phyloP scores from a whole-genome alignment of 2,113 vertebrate species.

The Parus major region DNA sequence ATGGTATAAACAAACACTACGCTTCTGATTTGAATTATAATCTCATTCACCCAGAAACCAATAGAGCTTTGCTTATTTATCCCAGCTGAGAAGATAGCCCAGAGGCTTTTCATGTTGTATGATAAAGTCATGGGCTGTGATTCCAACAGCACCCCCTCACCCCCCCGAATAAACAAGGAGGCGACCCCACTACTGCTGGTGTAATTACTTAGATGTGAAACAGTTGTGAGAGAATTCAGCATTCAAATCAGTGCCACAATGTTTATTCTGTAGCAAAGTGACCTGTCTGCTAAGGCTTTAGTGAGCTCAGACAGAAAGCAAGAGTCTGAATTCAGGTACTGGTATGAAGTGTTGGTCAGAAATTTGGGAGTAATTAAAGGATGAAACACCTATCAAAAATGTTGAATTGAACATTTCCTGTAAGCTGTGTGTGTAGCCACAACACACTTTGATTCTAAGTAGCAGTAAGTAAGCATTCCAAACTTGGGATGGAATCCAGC shows the following conservation, averaged over 20 bases:
- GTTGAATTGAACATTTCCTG: conserved; percentile 24
- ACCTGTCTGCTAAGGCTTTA: neutral
- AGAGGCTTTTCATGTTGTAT: conserved; percentile 50
- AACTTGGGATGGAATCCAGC: conserved; percentile 7
- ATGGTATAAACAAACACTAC: conserved; percentile 31
- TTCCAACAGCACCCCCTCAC: neutral
- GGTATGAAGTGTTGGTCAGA: neutral
- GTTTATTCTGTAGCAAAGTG: neutral
- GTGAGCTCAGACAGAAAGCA: neutral
- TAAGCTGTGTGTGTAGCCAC: neutral
- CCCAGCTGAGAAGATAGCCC: conserved; percentile 55
- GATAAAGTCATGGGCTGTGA: neutral
- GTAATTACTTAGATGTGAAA: conserved; percentile 40
- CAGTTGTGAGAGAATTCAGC: conserved; percentile 18
- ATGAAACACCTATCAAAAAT: conserved; percentile 17
- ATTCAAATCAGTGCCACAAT: neutral
- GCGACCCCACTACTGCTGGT: neutral
- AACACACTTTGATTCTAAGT: neutral
- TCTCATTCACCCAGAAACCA: conserved; percentile 58
- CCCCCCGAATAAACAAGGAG: neutral
- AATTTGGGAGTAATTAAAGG: conserved; percentile 12
- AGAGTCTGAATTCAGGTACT: neutral
- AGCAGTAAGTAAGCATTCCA: neutral
- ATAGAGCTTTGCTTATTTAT: conserved; percentile 56
- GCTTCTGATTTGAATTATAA: conserved; percentile 61